Evolutionary conservation across 2,888 invertebrate species (phyloP).

Genomic region (Hydroisotoma schaefferi): DNA sequence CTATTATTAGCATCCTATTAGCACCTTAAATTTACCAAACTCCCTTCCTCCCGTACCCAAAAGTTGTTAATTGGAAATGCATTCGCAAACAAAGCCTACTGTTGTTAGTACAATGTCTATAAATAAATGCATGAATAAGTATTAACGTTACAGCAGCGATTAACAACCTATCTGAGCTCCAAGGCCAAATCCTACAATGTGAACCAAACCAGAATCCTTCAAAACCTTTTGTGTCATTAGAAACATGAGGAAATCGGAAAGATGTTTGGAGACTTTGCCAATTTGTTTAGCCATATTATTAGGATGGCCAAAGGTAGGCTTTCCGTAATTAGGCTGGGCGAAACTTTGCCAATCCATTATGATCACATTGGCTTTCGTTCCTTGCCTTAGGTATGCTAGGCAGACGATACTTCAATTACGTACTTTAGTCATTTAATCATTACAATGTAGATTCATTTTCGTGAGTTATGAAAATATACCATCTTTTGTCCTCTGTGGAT

Average conservation of each 20-base stretch:
- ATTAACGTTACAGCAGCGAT: not conserved
- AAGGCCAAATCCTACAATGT: constrained; percentile 36
- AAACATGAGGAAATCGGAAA: constrained; percentile 36
- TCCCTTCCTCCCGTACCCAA: too few relatives aligned
- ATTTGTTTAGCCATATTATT: constrained; percentile 26
- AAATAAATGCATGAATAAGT: not conserved
- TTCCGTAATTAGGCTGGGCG: constrained; percentile 30
- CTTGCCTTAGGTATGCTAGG: constrained; percentile 34
- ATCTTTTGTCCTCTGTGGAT: constrained; percentile 39
- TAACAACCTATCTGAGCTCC: constrained; percentile 31
- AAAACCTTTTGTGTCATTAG: constrained; percentile 32
- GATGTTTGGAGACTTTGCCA: constrained; percentile 26
- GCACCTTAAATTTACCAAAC: too few relatives aligned
- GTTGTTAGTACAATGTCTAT: too few relatives aligned
- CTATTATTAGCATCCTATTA: too few relatives aligned
- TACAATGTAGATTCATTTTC: constrained; percentile 7
- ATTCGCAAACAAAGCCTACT: too few relatives aligned
- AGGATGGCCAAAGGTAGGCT: constrained; percentile 33
- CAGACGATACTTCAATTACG: not conserved
- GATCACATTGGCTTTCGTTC: constrained; percentile 36
- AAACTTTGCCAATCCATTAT: constrained; percentile 35
- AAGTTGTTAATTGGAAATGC: too few relatives aligned
- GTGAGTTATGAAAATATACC: too few relatives aligned
- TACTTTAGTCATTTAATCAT: not conserved
- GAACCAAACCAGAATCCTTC: constrained; percentile 28